These are phyloP conservation scores for Lumbricus terrestris DNA, from an alignment of 2,888 invertebrate species.

Conservation along the genomic window DNA sequence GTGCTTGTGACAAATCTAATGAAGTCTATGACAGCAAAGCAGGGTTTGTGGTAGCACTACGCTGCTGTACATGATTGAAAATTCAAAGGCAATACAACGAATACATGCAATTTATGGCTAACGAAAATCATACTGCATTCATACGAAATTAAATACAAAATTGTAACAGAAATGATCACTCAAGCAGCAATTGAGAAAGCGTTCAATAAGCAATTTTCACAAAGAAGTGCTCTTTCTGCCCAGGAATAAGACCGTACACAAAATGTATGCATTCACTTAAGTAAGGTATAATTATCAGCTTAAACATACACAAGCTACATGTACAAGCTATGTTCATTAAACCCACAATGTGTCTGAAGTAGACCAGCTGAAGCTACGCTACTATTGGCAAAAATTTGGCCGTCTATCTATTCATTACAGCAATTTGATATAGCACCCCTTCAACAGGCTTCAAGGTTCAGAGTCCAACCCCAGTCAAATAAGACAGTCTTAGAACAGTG, in stretches of 20 bases:
- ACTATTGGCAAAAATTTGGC: too few relatives aligned
- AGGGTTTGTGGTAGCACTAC: neutral
- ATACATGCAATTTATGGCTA: neutral
- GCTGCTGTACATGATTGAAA: neutral
- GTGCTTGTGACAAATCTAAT: neutral
- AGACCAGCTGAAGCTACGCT: too few relatives aligned
- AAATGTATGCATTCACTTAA: neutral
- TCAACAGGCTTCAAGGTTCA: too few relatives aligned
- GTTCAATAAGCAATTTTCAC: neutral
- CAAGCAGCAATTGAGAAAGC: neutral
- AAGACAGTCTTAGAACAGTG: too few relatives aligned
- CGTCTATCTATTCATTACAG: too few relatives aligned
- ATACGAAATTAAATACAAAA: neutral
- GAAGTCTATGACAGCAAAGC: neutral
- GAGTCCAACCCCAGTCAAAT: too few relatives aligned
- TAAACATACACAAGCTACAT: neutral
- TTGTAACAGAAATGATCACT: neutral
- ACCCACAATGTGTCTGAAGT: too few relatives aligned
- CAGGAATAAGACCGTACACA: neutral
- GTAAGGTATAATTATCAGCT: neutral
- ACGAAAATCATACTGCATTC: neutral
- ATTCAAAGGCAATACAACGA: neutral
- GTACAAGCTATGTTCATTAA: too few relatives aligned
- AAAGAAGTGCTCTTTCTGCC: neutral
- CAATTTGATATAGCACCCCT: too few relatives aligned